Percentiles rank a stretch among this genome's conserved stretches.
These are phyloP conservation scores for Onychomys arenicola DNA, from an alignment of 2,797 vertebrate genomes.

Conservation along the genomic window DNA sequence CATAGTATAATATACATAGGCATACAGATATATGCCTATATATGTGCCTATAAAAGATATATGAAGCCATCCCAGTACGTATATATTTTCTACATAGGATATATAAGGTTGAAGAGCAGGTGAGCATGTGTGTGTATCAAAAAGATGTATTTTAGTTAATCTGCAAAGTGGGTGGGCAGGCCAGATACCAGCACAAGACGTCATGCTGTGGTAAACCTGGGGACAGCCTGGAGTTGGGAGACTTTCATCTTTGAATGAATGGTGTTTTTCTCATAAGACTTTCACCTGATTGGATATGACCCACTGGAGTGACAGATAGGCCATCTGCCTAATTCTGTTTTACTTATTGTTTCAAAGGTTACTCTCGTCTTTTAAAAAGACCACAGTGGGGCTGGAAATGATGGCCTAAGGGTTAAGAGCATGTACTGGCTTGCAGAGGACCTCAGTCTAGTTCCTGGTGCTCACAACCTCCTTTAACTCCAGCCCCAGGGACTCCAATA, in stretches of 20 bases:
- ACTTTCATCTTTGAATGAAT: not conserved
- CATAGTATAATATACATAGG: not conserved
- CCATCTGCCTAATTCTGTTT: not conserved
- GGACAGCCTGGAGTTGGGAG: not conserved
- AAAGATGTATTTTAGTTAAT: not conserved
- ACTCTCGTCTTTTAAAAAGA: not conserved
- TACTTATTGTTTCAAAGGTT: conserved; percentile 3
- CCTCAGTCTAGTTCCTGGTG: not conserved
- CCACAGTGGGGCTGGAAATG: not conserved
- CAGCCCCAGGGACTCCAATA: not conserved
- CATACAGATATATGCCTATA: too few species aligned
- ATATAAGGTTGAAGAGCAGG: not conserved
- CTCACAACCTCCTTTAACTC: not conserved
- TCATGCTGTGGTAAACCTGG: not conserved
- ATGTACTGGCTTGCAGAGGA: not conserved
- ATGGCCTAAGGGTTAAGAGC: not conserved
- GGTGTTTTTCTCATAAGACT: not conserved
- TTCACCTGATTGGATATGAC: not conserved
- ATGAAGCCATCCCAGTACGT: not conserved
- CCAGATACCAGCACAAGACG: not conserved
- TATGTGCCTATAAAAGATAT: not conserved
- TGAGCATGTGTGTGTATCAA: not conserved
- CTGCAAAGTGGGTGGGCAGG: not conserved
- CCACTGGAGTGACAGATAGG: not conserved
- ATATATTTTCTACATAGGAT: not conserved